Evolutionary conservation across 2,113 vertebrate species (phyloP), one percentile per base, ranked within the genome.

Genomic region (Tinamus guttatus): DNA sequence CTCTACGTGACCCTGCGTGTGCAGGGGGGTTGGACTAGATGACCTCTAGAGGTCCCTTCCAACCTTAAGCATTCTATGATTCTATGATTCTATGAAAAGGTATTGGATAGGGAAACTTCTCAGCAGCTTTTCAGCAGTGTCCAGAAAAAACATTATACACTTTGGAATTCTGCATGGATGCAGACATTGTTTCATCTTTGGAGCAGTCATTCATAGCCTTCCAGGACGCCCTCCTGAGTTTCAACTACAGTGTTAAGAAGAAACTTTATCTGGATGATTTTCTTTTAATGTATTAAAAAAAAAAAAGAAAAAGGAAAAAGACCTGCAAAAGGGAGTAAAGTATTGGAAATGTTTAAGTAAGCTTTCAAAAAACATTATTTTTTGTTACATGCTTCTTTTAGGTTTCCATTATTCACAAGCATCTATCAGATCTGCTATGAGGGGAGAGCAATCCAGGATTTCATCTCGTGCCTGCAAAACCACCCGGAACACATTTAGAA

Each of bases 341-440:
- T 32, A 81, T 68, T 16, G 6, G 11, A 90, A 80, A 56, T 3
- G 2, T 34, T 60, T 19, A 60, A 19, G 38, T 43, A 67, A 74
- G 47, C 10, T n/a, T 88, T 71, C 28, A 63, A 78, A 74, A 74
- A 38, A 2, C 7, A 6, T 58, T 92, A 10, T 7, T 71, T 59
- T 67, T 63, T 79, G 45, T 28, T 65, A 9, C 2, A 1, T 56
- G 13, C 45, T 90, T 47, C 73, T 82, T 93, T 22, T 65, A 99
- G 99, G 96, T 99, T 99, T 94, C 98, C 99, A 4, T 70, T 99
- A 83, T 99, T 99, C 47, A 91, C 96, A 9, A 98, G 97, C 0
- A 95, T 99, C 90, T 99, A 98, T 95, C 97, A 97, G 96, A 99
- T 99, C 96, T 99, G 99, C 97, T 99, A 98, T 0, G 97, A 99